Conservation (phyloP, 2,113 vertebrate genomes). For the Lethenteron camtschaticum region DNA sequence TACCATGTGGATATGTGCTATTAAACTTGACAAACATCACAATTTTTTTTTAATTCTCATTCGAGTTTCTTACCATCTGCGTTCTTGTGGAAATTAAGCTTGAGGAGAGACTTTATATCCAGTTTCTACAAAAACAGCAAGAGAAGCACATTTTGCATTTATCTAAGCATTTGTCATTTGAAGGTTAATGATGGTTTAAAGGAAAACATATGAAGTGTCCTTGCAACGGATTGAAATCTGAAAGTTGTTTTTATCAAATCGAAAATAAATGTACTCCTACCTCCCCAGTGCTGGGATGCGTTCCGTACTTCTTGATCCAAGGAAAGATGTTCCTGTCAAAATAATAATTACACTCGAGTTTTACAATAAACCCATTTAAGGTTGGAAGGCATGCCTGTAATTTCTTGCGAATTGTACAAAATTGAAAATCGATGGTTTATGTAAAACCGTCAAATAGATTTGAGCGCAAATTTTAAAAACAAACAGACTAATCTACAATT, state of each 20-base stretch:
- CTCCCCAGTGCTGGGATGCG: slow-evolving; percentile 71
- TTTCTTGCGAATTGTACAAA: background rate
- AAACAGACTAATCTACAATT: too few relatives aligned
- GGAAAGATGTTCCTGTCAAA: slow-evolving; percentile 62
- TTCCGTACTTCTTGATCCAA: slow-evolving; percentile 90
- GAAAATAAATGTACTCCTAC: slow-evolving; percentile 22
- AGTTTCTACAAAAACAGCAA: slow-evolving; percentile 40
- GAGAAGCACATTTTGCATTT: background rate
- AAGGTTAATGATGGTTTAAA: background rate
- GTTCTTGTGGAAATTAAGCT: slow-evolving; percentile 71
- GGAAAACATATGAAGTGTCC: background rate
- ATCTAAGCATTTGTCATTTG: background rate
- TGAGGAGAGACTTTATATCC: slow-evolving; percentile 70
- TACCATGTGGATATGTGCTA: slow-evolving; percentile 7
- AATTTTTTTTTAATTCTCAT: too few relatives aligned
- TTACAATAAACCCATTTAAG: background rate
- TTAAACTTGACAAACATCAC: slow-evolving; percentile 5
- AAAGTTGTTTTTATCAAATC: slow-evolving; percentile 3
- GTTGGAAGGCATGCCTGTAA: background rate
- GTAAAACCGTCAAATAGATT: too few relatives aligned
- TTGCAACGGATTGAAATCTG: background rate
- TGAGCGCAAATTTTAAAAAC: too few relatives aligned
- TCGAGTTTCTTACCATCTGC: slow-evolving; percentile 41
- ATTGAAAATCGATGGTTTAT: background rate
- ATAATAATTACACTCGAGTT: background rate